These are phyloP conservation scores for Nanorana parkeri DNA, from an alignment of 2,113 vertebrate species.

Conservation along the genomic window DNA sequence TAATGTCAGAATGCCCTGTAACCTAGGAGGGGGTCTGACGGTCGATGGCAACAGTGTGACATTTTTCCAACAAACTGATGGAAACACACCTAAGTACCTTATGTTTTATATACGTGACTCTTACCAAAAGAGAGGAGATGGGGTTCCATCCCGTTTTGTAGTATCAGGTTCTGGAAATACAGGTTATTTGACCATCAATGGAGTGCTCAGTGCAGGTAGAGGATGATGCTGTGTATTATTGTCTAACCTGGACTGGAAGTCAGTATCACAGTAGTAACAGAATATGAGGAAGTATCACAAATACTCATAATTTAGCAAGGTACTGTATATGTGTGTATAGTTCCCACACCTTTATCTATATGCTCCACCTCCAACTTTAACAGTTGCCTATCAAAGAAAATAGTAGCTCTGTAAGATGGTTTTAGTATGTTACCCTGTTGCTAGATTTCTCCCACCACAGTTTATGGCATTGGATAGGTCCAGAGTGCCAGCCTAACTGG, in stretches of 20 bases:
- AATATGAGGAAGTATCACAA: conserved; percentile 20
- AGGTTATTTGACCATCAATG: conserved; percentile 43
- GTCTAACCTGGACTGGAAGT: neutral
- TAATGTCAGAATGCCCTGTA: neutral
- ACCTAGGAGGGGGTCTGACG: conserved; percentile 25
- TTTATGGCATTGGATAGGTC: too few relatives aligned
- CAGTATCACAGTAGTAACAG: neutral
- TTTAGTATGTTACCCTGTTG: too few relatives aligned
- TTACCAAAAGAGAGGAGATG: neutral
- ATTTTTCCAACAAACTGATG: conserved; percentile 33
- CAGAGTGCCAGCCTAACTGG: too few relatives aligned
- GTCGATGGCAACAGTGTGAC: neutral
- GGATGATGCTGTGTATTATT: conserved; percentile 42
- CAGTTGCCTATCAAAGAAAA: too few relatives aligned
- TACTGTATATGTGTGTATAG: too few relatives aligned
- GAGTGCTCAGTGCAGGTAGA: neutral
- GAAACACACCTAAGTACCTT: neutral
- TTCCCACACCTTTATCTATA: too few relatives aligned
- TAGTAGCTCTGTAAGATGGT: too few relatives aligned
- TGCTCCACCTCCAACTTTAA: too few relatives aligned
- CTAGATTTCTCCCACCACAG: too few relatives aligned
- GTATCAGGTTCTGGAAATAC: conserved; percentile 11
- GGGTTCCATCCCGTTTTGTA: conserved; percentile 46
- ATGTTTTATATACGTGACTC: conserved; percentile 6
- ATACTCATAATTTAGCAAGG: neutral